Evolutionary conservation across 1,140 invertebrate genomes (phyloP), one percentile per base, ranked within the genome.

Genomic region (Aleiodes sp.): DNA sequence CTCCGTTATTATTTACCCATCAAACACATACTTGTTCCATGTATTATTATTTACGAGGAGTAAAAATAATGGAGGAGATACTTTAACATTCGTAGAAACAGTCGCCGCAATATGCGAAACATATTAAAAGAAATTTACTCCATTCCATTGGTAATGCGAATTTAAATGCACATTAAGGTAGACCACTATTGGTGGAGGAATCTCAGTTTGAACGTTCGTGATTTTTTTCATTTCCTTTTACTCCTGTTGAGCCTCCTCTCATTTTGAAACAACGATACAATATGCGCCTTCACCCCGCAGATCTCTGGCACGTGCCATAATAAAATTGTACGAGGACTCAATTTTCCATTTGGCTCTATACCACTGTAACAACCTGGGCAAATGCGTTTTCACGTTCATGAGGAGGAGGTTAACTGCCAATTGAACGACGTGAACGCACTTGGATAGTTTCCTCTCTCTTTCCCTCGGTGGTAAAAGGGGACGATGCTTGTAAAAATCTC

Each of bases 241-340:
- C 35, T 37, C 8, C 31, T 61, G 19, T 61, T 52, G 19, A 52
- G 46, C 16, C 19, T 4, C 46, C 16, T n/a, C n/a, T 21, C 26
- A 52, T 52, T 52, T 64, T 61, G 46, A 65, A 71, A 65, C 65
- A 73, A 66, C 43, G 61, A 65, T 39, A 72, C 70, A 73, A 79
- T 78, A 75, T 68, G 73, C 68, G 43, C 35, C n/a, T n/a, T n/a
- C n/a, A n/a, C n/a, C 39, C 46, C 37, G 10, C n/a, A 43, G 46
- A 66, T 66, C 75, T 72, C 67, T 62, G 70, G 74, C 78, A 78
- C 80, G 80, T 79, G 75, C 73, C 60, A 60, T 70, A 79, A 73
- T 83, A 80, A 82, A 83, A 81, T 81, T 70, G 68, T 76, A 81
- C 71, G 78, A 78, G 67, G 73, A 76, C 80, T 80, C 76, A 79